Conservation (phyloP, 2,888 invertebrate species). For the Dinocampus coccinellae region DNA sequence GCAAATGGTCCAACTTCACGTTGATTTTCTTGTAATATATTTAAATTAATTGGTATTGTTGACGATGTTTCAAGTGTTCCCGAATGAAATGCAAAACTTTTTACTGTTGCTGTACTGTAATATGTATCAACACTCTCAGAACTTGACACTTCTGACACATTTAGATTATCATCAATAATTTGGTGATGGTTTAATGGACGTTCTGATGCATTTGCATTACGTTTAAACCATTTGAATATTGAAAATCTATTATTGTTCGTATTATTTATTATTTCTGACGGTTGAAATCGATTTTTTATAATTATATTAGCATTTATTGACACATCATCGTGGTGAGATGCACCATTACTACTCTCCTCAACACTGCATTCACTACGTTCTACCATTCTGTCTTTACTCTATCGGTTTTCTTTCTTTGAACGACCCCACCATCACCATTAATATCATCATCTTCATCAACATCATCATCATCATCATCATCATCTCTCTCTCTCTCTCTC, state of each 20-base stretch:
- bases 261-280: neutral
- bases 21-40: conserved; percentile 44
- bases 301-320: neutral
- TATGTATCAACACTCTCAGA: conserved; percentile 77
- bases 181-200: conserved; percentile 33
- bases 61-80: conserved; percentile 69
- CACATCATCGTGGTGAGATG: conserved; percentile 29
- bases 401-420: conserved; percentile 26
- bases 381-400: conserved; percentile 43
- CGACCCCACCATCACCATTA: conserved; percentile 17
- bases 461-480: neutral
- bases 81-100: conserved; percentile 78
- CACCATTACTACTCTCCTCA: conserved; percentile 35
- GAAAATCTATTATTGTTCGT: conserved; percentile 72
- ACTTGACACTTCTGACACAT: conserved; percentile 65
- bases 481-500: conserved; percentile 4
- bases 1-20: conserved; percentile 56
- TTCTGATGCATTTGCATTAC: conserved; percentile 55
- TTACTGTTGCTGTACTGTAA: conserved; percentile 80
- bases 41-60: conserved; percentile 61
- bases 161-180: conserved; percentile 46
- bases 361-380: conserved; percentile 40
- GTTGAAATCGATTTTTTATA: neutral
- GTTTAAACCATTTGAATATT: conserved; percentile 81
- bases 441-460: neutral